Conservation (phyloP, 2,797 vertebrate genomes). For the Xiphorhynchus erythropygius region DNA sequence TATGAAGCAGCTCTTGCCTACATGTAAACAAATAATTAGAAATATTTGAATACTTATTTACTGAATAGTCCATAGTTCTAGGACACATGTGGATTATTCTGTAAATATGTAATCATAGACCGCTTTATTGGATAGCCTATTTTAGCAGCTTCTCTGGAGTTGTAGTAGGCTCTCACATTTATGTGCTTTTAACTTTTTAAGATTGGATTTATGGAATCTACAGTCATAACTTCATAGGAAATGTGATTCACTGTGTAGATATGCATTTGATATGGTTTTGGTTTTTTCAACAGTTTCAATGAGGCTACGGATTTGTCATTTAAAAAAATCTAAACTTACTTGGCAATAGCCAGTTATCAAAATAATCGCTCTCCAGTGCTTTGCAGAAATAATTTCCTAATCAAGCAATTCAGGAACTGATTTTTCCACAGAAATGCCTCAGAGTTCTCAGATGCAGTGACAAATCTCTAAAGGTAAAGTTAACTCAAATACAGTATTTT, state of each 20-base stretch:
- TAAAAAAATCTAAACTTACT: conserved; percentile 27
- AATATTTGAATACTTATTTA: conserved; percentile 65
- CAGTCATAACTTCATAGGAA: conserved; percentile 49
- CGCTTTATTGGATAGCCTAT: conserved; percentile 60
- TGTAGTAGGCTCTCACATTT: conserved; percentile 64
- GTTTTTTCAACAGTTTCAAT: conserved; percentile 63
- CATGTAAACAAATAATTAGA: conserved; percentile 54
- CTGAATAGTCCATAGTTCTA: conserved; percentile 71
- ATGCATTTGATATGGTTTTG: conserved; percentile 72
- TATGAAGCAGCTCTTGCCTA: conserved; percentile 50
- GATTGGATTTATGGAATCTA: conserved; percentile 67
- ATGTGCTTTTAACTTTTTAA: conserved; percentile 65
- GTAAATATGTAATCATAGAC: conserved; percentile 68
- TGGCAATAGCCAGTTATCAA: conserved; percentile 61
- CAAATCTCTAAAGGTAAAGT: conserved; percentile 24
- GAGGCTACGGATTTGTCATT: conserved; percentile 70
- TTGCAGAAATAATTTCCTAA: conserved; percentile 26
- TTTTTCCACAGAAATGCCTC: conserved; percentile 18
- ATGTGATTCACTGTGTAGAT: conserved; percentile 74
- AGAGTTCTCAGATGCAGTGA: neutral
- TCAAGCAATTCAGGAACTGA: neutral
- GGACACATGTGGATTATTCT: conserved; percentile 53
- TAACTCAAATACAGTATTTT: neutral
- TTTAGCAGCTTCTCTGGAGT: conserved; percentile 57
- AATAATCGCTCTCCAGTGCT: neutral